Percentiles rank a stretch among this genome's conserved stretches.
These are phyloP conservation scores for Notolepis coatsorum DNA, from an alignment of 2,797 vertebrate genomes.

Conservation along the genomic window DNA sequence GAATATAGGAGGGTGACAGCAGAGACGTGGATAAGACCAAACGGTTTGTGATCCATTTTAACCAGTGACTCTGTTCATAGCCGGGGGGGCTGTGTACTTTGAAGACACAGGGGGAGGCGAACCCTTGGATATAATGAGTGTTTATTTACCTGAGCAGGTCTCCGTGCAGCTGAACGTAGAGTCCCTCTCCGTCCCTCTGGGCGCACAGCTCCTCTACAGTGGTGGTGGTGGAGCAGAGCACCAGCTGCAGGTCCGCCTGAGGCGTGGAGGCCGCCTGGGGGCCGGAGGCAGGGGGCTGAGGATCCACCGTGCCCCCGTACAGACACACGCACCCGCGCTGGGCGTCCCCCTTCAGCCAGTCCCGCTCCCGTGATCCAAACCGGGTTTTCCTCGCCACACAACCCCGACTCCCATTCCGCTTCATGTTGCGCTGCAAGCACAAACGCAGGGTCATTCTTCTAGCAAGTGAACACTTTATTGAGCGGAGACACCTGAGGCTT, in stretches of 20 bases:
- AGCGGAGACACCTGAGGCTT: not conserved
- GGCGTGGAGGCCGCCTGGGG: slow-evolving; percentile 74
- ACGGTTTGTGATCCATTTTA: too few species aligned
- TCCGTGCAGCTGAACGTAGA: slow-evolving; percentile 94
- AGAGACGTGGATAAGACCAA: too few species aligned
- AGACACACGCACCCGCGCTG: slow-evolving; percentile 91
- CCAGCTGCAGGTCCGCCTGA: slow-evolving; percentile 87
- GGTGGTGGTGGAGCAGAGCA: slow-evolving; percentile 93
- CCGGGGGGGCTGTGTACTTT: too few species aligned
- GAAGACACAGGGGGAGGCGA: too few species aligned
- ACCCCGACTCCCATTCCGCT: slow-evolving; percentile 88
- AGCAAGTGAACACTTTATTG: not conserved
- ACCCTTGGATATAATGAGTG: too few species aligned
- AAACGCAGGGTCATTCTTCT: slow-evolving; percentile 10
- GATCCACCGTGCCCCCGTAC: slow-evolving; percentile 79
- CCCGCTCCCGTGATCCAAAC: slow-evolving; percentile 92
- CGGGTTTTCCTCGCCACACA: slow-evolving; percentile 88
- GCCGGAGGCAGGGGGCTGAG: slow-evolving; percentile 72
- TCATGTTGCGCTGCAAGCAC: slow-evolving; percentile 90
- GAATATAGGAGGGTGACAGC: too few species aligned
- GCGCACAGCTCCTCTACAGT: slow-evolving; percentile 89
- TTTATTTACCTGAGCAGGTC: slow-evolving; percentile 90
- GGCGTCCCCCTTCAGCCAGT: slow-evolving; percentile 91
- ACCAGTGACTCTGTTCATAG: too few species aligned
- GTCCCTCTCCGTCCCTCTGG: slow-evolving; percentile 83